phyloP scores from a whole-genome alignment of 2,113 vertebrate genomes.

The Machaerirhynchus nigripectus region DNA sequence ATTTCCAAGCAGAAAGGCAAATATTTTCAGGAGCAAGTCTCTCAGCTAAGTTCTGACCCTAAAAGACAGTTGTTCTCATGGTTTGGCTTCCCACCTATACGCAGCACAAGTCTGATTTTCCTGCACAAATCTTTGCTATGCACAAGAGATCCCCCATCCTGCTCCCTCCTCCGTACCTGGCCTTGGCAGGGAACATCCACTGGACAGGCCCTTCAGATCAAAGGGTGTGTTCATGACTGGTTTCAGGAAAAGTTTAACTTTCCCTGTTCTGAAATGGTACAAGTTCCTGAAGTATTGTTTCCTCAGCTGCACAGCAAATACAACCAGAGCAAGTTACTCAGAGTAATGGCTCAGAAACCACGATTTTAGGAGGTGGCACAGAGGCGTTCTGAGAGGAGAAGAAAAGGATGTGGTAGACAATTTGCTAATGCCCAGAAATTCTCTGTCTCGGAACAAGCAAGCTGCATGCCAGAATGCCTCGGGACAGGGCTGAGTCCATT shows the following conservation, averaged over 20 bases:
- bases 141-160: not conserved
- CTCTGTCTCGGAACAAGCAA: not conserved
- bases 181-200: not conserved
- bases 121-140: not conserved
- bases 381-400: not conserved
- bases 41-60: not conserved
- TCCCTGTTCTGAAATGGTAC: not conserved
- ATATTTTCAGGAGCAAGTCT: not conserved
- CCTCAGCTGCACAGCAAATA: not conserved
- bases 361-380: not conserved
- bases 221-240: not conserved
- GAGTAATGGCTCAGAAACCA: constrained; percentile 22
- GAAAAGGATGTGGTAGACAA: constrained; percentile 49
- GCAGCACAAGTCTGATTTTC: not conserved
- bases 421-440: constrained; percentile 48
- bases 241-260: not conserved
- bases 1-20: not conserved
- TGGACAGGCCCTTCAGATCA: not conserved
- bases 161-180: not conserved
- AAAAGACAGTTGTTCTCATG: not conserved
- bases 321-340: not conserved
- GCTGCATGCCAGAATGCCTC: not conserved
- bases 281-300: not conserved
- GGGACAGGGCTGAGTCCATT: not conserved
- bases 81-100: not conserved